These are phyloP conservation scores for Garrulus glandarius DNA, from an alignment of 2,797 vertebrate species.

Conservation along the genomic window DNA sequence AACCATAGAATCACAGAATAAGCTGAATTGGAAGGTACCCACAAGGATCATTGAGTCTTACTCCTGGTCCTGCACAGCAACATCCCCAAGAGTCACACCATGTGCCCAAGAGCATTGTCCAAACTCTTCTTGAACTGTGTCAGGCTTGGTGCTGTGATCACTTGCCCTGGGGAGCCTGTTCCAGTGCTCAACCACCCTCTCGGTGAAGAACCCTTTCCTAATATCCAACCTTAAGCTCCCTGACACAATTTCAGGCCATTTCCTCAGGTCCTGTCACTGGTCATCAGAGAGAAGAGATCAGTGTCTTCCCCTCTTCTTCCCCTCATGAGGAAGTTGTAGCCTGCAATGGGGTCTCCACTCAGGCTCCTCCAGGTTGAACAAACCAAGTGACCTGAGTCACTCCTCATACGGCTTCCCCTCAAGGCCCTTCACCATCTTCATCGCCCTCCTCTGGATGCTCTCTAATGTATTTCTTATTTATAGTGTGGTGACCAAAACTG, in stretches of 20 bases:
- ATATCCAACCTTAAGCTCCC: background rate
- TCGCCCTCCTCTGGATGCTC: background rate
- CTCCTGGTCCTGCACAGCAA: background rate
- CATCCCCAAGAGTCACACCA: background rate
- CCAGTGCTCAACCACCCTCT: background rate
- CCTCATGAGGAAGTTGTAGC: background rate
- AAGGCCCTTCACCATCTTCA: background rate
- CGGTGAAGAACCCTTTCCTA: background rate
- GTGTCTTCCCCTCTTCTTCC: background rate
- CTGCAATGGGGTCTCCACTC: background rate
- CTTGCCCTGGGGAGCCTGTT: background rate
- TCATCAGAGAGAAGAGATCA: background rate
- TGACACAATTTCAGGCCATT: background rate
- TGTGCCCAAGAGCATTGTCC: background rate
- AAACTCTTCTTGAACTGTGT: background rate
- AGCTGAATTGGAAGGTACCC: background rate
- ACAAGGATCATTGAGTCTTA: background rate
- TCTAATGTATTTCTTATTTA: background rate
- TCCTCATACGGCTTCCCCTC: background rate
- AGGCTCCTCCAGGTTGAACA: background rate
- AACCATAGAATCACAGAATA: background rate
- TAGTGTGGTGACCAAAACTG: background rate
- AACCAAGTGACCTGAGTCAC: background rate
- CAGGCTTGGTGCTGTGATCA: background rate
- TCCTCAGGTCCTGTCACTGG: rapidly evolving